A percentile compares a stretch with the other conserved stretches of the same genome.
Evolutionary conservation across 2,888 invertebrate genomes (phyloP).

Genomic region (Polydesmus complanatus): DNA sequence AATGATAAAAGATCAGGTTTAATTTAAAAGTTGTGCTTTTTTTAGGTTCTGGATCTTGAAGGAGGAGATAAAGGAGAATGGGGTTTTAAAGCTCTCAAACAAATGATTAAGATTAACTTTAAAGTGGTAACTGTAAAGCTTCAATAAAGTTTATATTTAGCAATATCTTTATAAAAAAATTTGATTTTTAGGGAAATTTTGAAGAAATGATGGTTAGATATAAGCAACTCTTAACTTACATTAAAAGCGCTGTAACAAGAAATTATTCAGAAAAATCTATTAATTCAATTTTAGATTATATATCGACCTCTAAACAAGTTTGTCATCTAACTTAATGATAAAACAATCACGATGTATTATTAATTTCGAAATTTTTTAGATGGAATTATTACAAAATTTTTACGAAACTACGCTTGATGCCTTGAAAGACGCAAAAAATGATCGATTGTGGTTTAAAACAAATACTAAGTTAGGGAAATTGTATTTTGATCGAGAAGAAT

Average conservation of each 20-base stretch:
- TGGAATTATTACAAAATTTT: slow-evolving; percentile 94
- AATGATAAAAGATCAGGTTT: not conserved
- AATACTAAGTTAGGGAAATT: slow-evolving; percentile 97
- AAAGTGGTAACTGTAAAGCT: too few relatives aligned
- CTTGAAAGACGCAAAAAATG: slow-evolving; percentile 94
- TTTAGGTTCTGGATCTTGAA: slow-evolving; percentile 81
- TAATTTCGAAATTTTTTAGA: slow-evolving; percentile 40
- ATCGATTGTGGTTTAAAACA: slow-evolving; percentile 98
- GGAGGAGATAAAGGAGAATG: slow-evolving; percentile 98
- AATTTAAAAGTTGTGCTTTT: not conserved
- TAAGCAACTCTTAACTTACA: slow-evolving; percentile 90
- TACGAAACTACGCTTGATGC: slow-evolving; percentile 94
- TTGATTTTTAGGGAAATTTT: slow-evolving; percentile 45
- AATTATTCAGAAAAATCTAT: slow-evolving; percentile 99
- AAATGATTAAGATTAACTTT: slow-evolving; percentile 99
- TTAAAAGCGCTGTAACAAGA: slow-evolving; percentile 96
- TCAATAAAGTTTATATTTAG: too few relatives aligned
- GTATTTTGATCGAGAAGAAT: slow-evolving; percentile 88
- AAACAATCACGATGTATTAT: slow-evolving; percentile 2
- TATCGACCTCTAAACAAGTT: slow-evolving; percentile 97
- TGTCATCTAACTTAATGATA: slow-evolving; percentile 25
- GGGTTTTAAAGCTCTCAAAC: slow-evolving; percentile 99
- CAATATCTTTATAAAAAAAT: not conserved
- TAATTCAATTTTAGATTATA: slow-evolving; percentile 97
- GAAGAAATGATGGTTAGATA: slow-evolving; percentile 92